Percentiles rank a stretch among this genome's conserved stretches.
phyloP scores from a whole-genome alignment of 1,140 invertebrate species.

The Diachasma alloeum region DNA sequence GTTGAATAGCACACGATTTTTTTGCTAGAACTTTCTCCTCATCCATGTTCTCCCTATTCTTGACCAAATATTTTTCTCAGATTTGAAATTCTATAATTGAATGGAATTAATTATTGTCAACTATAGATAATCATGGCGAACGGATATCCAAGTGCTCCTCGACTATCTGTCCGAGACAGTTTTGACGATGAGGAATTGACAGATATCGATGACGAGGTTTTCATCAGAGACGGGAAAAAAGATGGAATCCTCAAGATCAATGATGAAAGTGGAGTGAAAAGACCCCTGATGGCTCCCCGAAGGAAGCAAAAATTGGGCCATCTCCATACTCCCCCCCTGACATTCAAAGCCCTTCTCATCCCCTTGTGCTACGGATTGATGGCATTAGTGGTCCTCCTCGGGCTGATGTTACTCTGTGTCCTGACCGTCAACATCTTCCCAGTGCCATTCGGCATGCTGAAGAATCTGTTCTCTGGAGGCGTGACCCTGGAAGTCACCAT shows the following conservation, averaged over 20 bases:
- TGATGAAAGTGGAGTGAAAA: conserved; percentile 75
- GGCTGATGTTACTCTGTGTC: conserved; percentile 71
- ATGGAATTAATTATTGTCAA: too few species aligned
- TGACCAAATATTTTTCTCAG: too few species aligned
- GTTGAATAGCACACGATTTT: too few species aligned
- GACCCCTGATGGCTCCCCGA: conserved; percentile 78
- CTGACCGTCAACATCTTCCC: conserved; percentile 75
- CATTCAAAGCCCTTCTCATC: conserved; percentile 68
- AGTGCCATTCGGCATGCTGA: conserved; percentile 68
- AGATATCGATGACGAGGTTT: conserved; percentile 81
- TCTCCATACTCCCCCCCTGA: conserved; percentile 62
- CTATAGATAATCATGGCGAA: conserved; percentile 16
- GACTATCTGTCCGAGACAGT: conserved; percentile 58
- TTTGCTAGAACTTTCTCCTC: too few species aligned
- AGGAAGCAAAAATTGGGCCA: conserved; percentile 66
- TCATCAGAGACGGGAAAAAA: conserved; percentile 76
- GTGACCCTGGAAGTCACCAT: background rate
- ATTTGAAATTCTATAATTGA: too few species aligned
- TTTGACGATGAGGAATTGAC: conserved; percentile 70
- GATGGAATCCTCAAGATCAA: conserved; percentile 68
- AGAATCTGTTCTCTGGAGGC: conserved; percentile 65
- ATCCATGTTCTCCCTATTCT: too few species aligned
- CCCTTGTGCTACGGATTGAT: conserved; percentile 71
- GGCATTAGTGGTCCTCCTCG: conserved; percentile 68
- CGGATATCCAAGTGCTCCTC: conserved; percentile 45